Base-by-base conservation (phyloP, 2,888 invertebrate species). In the Lottia gigantea region DNA sequence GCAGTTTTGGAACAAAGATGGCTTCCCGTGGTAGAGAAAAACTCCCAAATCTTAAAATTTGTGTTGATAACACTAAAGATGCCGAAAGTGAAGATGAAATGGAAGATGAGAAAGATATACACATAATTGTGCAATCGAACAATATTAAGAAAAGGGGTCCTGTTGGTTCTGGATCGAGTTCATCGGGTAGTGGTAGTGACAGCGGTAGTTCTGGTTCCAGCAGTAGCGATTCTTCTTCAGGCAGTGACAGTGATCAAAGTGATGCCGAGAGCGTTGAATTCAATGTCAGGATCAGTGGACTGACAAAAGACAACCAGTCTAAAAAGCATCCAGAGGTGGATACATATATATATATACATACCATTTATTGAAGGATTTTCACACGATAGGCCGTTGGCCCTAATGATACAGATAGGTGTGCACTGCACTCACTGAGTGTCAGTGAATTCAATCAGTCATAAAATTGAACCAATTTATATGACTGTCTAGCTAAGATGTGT, bases 31-130 rank as follows among this genome's bases (percentile, higher is more conserved):
- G 71, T 26, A 74, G 79, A 73, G 69, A 78, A 69, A 80, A 80
- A 68, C 74, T 84, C 14, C 83, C 85, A 23, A 85, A 85, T 71
- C 76, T 86, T 47, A 86, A 85, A 75, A 85, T 86, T 70, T 84
- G 83, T 73, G 82, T 86, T 31, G 85, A 85, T 68, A 86, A 86
- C 25, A 74, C 75, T 14, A 82, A 82, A 46, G 82, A 79, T 45
- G 81, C 81, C 46, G 78, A 74, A 12, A 77, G 73, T 25, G 77
- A 76, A 61, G 71, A 71, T 12, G 71, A 71, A 46, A 64, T 67
- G 7, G 64, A n/a, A n/a, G 72, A 71, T 19, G 76, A 76, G n/a
- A 70, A 67, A 23, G 74, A 74, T 47, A 23, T 67, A n/a, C 31
- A 47, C 46, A 46, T 49, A 66, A 14, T 23, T 23, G 23, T 19